Base-by-base conservation (phyloP, 92 coral and sea anemone genomes). In the Epizoanthus stellaris region DNA sequence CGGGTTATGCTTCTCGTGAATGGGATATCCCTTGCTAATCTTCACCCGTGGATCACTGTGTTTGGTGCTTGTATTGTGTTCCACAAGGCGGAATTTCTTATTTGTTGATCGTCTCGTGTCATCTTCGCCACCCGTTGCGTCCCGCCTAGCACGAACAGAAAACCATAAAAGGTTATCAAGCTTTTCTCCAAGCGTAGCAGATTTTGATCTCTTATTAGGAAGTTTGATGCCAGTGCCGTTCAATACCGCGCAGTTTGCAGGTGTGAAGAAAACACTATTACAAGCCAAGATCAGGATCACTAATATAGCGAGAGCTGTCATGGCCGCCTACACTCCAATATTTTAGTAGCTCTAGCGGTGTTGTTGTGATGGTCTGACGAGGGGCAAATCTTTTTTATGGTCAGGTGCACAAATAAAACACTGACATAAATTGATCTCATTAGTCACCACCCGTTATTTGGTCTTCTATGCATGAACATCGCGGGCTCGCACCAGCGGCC, bases 341-440 rank as follows among this genome's bases (percentile, higher is more conserved):
- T 7, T 25, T 12, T 15, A 13, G 14, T 17, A 40, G 13, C 36
- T 52, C 2, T 52, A 9, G 52, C 43, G 21, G 39, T 21, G 20
- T n/a, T 76, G 36, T 38, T 76, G 13, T 58, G 63, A 17, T 60
- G n/a, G 20, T 45, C 15, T 39, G 39, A 39, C 11, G 54, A 20
- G 45, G 5, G 43, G 42, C 5, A 47, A 40, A 4, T 76, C n/a
- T 39, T 76, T 69, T 57, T 76, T 76, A 36, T 76, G 54, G 9
- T 3, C 12, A 9, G 68, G 63, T 76, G 57, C 19, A 60, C 42
- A 60, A 79, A 79, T n/a, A 45, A 30, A 79, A 21, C 11, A 13
- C 58, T 79, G 83, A 79, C 72, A 79, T 64, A 62, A 79, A 79
- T 45, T 79, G 30, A 79, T 79, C 83, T 79, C 67, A 79, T 59